These are phyloP conservation scores for Syritta pipiens DNA, from an alignment of 2,888 invertebrate genomes.

Conservation along the genomic window DNA sequence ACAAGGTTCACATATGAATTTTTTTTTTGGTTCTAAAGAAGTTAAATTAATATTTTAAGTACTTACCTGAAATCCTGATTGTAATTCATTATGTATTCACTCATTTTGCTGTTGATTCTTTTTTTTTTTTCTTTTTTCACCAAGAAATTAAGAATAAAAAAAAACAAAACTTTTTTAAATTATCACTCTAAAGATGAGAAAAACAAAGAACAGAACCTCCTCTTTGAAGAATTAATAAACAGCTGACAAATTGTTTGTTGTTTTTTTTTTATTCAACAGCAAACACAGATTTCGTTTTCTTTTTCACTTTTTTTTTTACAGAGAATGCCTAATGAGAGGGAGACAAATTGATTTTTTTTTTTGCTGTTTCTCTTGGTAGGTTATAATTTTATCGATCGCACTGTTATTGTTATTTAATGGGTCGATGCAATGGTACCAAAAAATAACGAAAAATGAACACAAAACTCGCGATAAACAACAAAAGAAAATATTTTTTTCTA, in stretches of 20 bases:
- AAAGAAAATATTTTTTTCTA: too few relatives aligned
- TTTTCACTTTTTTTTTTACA: neutral
- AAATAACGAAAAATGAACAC: neutral
- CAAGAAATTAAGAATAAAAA: conserved; percentile 8
- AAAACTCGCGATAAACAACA: too few relatives aligned
- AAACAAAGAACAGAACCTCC: conserved; percentile 34
- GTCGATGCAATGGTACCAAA: neutral
- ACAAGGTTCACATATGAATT: too few relatives aligned
- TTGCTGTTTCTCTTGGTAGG: neutral
- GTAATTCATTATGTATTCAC: conserved; percentile 74
- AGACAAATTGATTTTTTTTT: conserved; percentile 30
- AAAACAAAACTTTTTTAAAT: conserved; percentile 10
- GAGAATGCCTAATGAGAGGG: conserved; percentile 4
- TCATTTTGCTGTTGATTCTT: conserved; percentile 70
- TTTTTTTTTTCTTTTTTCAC: neutral
- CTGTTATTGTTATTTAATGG: neutral
- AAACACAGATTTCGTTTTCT: conserved; percentile 1
- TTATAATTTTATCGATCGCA: conserved; percentile 41
- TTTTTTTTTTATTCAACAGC: conserved; percentile 21
- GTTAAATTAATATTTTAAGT: too few relatives aligned
- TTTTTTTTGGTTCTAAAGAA: too few relatives aligned
- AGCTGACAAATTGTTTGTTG: conserved; percentile 41
- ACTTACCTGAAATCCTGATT: conserved; percentile 76
- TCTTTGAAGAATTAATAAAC: conserved; percentile 26
- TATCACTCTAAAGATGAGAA: neutral